A percentile compares a stretch with the other conserved stretches of the same genome.
These are phyloP conservation scores for Osmerus mordax DNA, from an alignment of 2,113 vertebrate species.

Conservation along the genomic window DNA sequence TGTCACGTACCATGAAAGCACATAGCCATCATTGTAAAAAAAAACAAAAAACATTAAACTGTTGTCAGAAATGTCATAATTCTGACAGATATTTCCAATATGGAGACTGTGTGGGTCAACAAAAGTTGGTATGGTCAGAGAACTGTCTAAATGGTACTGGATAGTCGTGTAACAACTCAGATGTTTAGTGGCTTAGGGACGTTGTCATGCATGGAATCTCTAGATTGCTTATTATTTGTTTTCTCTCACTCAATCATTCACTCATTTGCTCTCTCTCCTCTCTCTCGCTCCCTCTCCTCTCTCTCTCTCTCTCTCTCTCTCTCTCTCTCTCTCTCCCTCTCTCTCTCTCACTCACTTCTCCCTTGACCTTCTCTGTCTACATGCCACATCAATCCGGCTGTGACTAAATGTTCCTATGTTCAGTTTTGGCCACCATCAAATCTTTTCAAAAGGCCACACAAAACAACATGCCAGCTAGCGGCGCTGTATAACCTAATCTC, in stretches of 20 bases:
- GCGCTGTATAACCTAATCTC: neutral
- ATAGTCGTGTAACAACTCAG: conserved; percentile 21
- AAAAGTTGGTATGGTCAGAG: too few relatives aligned
- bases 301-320: too few relatives aligned
- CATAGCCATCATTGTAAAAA: neutral
- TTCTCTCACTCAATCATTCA: neutral
- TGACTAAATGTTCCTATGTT: conserved; percentile 1
- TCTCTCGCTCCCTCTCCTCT: too few relatives aligned
- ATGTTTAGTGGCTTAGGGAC: conserved; percentile 16
- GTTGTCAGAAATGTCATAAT: neutral
- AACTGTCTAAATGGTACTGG: too few relatives aligned
- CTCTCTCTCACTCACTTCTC: too few relatives aligned
- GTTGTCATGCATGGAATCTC: conserved; percentile 5
- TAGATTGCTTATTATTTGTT: neutral
- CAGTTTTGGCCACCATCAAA: neutral
- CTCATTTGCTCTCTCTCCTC: too few relatives aligned
- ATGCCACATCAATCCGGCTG: neutral
- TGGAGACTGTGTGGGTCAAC: too few relatives aligned
- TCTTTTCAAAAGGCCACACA: neutral
- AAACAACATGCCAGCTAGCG: neutral
- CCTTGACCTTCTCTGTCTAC: neutral
- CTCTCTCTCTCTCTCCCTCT: too few relatives aligned
- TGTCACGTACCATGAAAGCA: neutral
- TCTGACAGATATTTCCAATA: too few relatives aligned
- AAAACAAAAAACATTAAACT: neutral